Base-by-base conservation (phyloP, 2,888 invertebrate species). In the Linnaemya tessellans region DNA sequence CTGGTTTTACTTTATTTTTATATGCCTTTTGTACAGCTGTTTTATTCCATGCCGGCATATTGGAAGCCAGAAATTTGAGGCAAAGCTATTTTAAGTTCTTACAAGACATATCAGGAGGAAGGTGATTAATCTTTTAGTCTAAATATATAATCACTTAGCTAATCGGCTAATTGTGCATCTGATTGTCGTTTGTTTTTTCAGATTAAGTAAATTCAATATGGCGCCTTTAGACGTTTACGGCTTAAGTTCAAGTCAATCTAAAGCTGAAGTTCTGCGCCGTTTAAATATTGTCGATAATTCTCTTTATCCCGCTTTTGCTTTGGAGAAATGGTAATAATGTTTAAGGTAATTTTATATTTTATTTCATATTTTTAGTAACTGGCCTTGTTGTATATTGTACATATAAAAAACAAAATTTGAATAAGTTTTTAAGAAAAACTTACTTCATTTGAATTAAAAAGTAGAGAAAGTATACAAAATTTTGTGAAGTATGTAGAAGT, bases 51-150 rank as follows among this genome's bases (percentile, higher is more conserved):
- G 95, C 95, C 8, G 96, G 96, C 73, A 94, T 97, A 49, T 89
- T 97, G 82, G 97, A 97, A 91, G 96, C 97, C 0, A 95, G 95
- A 81, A 95, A 95, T 89, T 91, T 97, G 86, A 93, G 97, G 87
- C 94, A 95, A n/a, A 96, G 96, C 77, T 97, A 97, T 92, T 97
- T 96, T 94, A 96, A 95, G 90, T 97, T 97, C 92, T 93, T 97
- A 56, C 94, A 95, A 87, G 94, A 94, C 83, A 93, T 97, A 85
- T 97, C 97, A 0, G 96, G 96, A 58, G 95, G 94, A 91, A 93
- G 95, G 95, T 94, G 90, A 92, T 25, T 3, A 5, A 18, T 11
- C n/a, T 35, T 15, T 30, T 9, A 20, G 1, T 22, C 9, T 30
- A 62, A 1, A 22, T 49, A 65, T 68, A 22, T 51, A 73, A 22